Evolutionary conservation across 2,888 invertebrate genomes (phyloP).

Genomic region (Macrosoma leucophasiata): DNA sequence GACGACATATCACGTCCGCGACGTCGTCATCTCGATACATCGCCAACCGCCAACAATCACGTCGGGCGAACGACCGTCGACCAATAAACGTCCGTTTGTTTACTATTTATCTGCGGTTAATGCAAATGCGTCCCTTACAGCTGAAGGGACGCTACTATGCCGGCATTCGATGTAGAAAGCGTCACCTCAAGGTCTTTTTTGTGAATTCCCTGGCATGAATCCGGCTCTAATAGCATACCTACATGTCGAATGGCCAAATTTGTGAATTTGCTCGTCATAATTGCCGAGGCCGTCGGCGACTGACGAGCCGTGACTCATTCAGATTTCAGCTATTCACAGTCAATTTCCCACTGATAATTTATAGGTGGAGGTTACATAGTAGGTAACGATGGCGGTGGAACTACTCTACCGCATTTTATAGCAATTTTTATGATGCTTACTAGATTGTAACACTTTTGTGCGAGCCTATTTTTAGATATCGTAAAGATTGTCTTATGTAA

Average conservation of each 20-base stretch:
- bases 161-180: constrained; percentile 54
- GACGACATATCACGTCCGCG: constrained; percentile 45
- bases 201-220: constrained; percentile 66
- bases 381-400: too few species aligned
- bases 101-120: constrained; percentile 28
- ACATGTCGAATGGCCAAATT: constrained; percentile 54
- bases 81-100: constrained; percentile 19
- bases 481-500: too few species aligned
- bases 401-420: too few species aligned
- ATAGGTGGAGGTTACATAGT: too few species aligned
- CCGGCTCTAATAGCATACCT: constrained; percentile 43
- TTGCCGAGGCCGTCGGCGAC: constrained; percentile 29
- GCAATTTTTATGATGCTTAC: too few species aligned
- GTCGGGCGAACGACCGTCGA: constrained; percentile 32
- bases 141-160: constrained; percentile 50
- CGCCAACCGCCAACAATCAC: constrained; percentile 58
- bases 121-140: constrained; percentile 45
- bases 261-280: constrained; percentile 50
- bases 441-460: too few species aligned
- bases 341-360: constrained; percentile 1
- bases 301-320: constrained; percentile 24
- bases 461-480: too few species aligned
- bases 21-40: constrained; percentile 37
- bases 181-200: constrained; percentile 49
- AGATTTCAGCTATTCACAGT: constrained; percentile 5